Evolutionary conservation across 2,797 vertebrate species (phyloP), one percentile per base, ranked within the genome.

Genomic region (Galagoides demidoff): DNA sequence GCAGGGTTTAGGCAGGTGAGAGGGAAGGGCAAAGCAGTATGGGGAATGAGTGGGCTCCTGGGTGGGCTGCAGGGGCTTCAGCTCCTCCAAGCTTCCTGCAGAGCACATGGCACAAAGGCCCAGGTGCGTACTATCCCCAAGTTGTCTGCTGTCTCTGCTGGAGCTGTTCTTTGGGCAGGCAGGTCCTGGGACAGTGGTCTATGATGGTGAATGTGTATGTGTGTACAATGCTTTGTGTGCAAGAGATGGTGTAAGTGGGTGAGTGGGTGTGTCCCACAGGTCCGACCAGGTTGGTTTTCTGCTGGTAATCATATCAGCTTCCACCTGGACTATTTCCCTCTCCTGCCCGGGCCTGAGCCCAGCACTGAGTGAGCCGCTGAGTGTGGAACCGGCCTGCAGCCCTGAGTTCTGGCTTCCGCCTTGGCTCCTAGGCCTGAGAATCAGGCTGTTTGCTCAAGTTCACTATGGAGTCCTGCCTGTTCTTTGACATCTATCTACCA

Each of bases 51-150:
- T 13, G 37, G 59, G n/a, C 52, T 73, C 78, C 81, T 37, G 8
- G 82, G 34, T 61, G 2, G 4, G 66, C 52, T 27, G 12, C 3
- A 0, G 39, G 92, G 68, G 70, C 31, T 20, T 29, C 14, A 2
- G 20, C 19, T 1, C 20, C 17, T 63, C 14, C 5, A 34, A 7
- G 2, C n/a, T 61, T 59, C 34, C 66, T 25, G 31, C 7, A 70
- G n/a, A 31, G 1, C 79, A 29, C 5, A 3, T 0, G 1, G 7
- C 31, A 22, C 52, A 2, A 0, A 2, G 7, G 17, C 22, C 37
- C 23, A 12, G 64, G 45, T 0, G 10, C 77, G 43, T 17, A 0
- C 39, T 59, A 43, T 45, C 39, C 76, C 71, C 25, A 8, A 19
- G 66, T 9, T 16, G 25, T 11, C 83, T 3, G 52, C 76, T 78